These are phyloP conservation scores for Junonia oenone DNA, from an alignment of 2,888 invertebrate genomes.

Conservation along the genomic window DNA sequence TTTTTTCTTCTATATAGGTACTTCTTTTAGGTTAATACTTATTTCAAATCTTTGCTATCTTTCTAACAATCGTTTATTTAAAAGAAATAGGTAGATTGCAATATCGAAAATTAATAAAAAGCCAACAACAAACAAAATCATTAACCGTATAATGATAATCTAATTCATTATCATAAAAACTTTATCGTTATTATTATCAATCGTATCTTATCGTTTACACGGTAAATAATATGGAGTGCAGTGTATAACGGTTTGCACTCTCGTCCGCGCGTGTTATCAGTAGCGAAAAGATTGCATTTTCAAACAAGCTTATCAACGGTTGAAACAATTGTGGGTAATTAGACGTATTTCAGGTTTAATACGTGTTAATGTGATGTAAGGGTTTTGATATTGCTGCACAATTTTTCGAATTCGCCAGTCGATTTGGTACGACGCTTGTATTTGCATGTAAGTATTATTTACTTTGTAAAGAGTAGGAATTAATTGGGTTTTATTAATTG, in stretches of 20 bases:
- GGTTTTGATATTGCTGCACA: neutral
- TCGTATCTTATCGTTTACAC: conserved; percentile 51
- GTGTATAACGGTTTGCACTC: conserved; percentile 38
- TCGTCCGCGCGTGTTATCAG: conserved; percentile 42
- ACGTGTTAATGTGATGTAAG: conserved; percentile 3
- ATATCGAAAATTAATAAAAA: neutral
- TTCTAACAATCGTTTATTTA: neutral
- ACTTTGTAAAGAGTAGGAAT: neutral
- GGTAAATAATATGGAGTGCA: conserved; percentile 57
- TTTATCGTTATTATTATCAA: conserved; percentile 35
- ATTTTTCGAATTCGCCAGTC: neutral
- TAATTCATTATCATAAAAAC: conserved; percentile 40
- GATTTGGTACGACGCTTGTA: neutral
- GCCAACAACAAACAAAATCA: conserved; percentile 15
- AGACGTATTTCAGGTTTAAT: conserved; percentile 9
- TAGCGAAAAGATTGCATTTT: conserved; percentile 39
- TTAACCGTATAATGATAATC: conserved; percentile 37
- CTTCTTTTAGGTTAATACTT: neutral
- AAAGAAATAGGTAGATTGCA: neutral
- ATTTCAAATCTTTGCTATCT: neutral
- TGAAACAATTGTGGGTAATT: conserved; percentile 26
- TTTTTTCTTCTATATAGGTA: neutral
- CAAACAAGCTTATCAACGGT: conserved; percentile 41
- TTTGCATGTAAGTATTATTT: neutral
- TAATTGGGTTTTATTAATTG: too few relatives aligned